phyloP scores from a whole-genome alignment of 1,140 invertebrate species.

The Zaprionus ornatus region DNA sequence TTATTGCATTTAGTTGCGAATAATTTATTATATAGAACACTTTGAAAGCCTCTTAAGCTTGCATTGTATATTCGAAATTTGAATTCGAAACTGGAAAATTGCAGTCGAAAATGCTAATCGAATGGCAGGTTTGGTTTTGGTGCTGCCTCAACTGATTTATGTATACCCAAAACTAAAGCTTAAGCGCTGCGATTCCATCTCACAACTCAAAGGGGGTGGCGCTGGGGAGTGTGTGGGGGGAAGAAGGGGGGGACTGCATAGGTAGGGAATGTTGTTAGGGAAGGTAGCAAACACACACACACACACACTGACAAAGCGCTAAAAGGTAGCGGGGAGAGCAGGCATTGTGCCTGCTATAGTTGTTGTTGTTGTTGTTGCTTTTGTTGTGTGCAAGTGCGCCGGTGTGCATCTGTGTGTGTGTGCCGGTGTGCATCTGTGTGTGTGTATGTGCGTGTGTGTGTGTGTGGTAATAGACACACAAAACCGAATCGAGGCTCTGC shows the following conservation, averaged over 20 bases:
- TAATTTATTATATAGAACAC: neutral
- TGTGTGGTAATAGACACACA: slow-evolving; percentile 57
- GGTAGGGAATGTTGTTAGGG: neutral
- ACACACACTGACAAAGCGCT: slow-evolving; percentile 3
- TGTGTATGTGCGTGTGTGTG: slow-evolving; percentile 27
- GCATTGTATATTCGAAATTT: neutral
- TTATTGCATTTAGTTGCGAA: neutral
- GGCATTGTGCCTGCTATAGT: slow-evolving; percentile 5
- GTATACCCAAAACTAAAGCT: slow-evolving; percentile 54
- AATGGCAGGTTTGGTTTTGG: slow-evolving; percentile 23
- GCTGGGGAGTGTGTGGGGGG: neutral
- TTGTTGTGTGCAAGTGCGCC: neutral
- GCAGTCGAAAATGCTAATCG: slow-evolving; percentile 46
- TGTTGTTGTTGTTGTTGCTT: neutral
- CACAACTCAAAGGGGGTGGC: neutral
- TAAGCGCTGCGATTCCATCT: slow-evolving; percentile 17
- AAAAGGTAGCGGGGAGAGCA: neutral
- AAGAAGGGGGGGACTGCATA: neutral
- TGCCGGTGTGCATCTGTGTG: neutral
- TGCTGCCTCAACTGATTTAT: slow-evolving; percentile 36
- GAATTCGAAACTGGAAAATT: slow-evolving; percentile 6
- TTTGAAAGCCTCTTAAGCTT: neutral
- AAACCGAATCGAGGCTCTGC: slow-evolving; percentile 44
- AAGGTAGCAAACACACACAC: slow-evolving; percentile 10
- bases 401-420: neutral